phyloP scores from a whole-genome alignment of 53 echinoderm and acorn worm genomes.

The Echinarachnius parma region DNA sequence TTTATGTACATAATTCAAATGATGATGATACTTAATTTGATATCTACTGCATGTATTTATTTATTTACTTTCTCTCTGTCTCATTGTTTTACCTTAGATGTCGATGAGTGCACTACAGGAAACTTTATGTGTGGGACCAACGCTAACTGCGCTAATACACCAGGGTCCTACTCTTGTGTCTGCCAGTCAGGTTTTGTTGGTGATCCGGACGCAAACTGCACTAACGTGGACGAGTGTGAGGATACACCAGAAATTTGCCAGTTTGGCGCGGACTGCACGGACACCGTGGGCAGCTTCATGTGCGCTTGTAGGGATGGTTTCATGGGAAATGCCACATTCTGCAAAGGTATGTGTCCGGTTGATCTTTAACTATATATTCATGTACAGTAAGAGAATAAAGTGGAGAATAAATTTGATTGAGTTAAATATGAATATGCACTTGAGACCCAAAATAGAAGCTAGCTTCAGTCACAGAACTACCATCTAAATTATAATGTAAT shows the following conservation, averaged over 20 bases:
- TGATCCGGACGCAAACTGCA: neutral
- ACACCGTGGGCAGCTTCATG: constrained; percentile 1
- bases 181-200: neutral
- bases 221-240: constrained; percentile 5
- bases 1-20: no score
- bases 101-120: neutral
- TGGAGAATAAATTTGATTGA: no score
- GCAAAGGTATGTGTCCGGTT: neutral
- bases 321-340: constrained; percentile 3
- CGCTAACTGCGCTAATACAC: neutral
- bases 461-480: no score
- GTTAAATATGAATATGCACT: no score
- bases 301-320: neutral
- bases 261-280: neutral
- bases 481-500: no score
- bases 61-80: no score
- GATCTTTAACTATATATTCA: no score
- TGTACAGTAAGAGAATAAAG: no score
- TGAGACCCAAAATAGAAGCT: no score
- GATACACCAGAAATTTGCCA: neutral
- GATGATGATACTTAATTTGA: no score
- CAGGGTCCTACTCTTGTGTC: constrained; percentile 1
- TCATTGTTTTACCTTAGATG: neutral
- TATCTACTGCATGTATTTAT: no score
- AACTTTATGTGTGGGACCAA: neutral